A percentile compares a stretch with the other conserved stretches of the same genome.
Conservation (phyloP, 1,140 invertebrate genomes). For the Hycleus cichorii region DNA sequence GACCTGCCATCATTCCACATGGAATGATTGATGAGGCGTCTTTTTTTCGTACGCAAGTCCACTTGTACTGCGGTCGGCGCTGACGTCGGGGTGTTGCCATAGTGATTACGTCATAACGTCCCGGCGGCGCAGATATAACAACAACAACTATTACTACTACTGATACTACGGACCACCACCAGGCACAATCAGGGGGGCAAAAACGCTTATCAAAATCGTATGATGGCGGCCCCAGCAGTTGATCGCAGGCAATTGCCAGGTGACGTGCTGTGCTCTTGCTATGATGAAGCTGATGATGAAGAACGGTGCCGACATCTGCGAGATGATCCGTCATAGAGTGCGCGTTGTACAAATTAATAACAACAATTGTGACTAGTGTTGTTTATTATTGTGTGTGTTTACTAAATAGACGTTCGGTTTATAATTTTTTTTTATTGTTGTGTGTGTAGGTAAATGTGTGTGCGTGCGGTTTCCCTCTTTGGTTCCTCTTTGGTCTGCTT, state of each 20-base stretch:
- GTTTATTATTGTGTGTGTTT: slow-evolving; percentile 11
- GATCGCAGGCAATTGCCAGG: slow-evolving; percentile 14
- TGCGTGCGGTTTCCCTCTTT: too few species aligned
- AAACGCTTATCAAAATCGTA: slow-evolving; percentile 1
- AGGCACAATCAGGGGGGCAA: not conserved
- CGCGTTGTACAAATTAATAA: slow-evolving; percentile 1
- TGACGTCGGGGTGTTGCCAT: slow-evolving; percentile 31
- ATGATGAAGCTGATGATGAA: too few species aligned
- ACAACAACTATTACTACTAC: slow-evolving; percentile 2
- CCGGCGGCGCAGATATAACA: not conserved
- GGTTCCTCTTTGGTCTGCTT: too few species aligned
- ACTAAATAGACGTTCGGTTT: not conserved
- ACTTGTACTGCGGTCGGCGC: slow-evolving; percentile 17
- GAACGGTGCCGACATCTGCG: too few species aligned
- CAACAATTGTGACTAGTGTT: not conserved
- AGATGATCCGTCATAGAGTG: slow-evolving; percentile 7
- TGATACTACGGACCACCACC: not conserved
- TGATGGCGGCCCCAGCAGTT: slow-evolving; percentile 21
- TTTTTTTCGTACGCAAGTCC: slow-evolving; percentile 7
- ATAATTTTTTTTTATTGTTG: too few species aligned
- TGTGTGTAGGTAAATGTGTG: too few species aligned
- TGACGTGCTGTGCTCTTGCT: slow-evolving; percentile 6
- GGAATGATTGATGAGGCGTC: slow-evolving; percentile 11
- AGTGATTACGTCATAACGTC: slow-evolving; percentile 20
- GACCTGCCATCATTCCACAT: slow-evolving; percentile 2